Base-by-base conservation (phyloP, 2,888 invertebrate species). In the Apotomis betuletana region DNA sequence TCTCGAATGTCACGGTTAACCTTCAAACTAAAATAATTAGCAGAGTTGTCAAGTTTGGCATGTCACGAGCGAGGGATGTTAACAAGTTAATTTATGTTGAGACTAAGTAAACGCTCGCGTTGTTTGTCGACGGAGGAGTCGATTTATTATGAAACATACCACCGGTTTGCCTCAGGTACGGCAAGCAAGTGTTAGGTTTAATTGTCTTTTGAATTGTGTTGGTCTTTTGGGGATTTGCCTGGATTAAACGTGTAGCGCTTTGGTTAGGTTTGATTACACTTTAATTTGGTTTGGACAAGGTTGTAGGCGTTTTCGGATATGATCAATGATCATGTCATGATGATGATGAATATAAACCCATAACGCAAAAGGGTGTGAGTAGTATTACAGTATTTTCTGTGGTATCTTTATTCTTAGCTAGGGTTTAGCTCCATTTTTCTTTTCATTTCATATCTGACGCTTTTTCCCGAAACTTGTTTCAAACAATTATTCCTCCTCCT, bases 41-140 rank as follows among this genome's bases (percentile, higher is more conserved):
- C 70, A 76, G 77, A 83, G 81, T 84, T 83, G 83, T 83, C 83
- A 83, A 80, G 75, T 81, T 79, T 76, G 77, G 70, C 67, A 67
- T 67, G 63, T 27, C 62, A 72, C 12, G 58, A 27, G 49, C 51
- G 61, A 61, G 12, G 59, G 8, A 67, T 55, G 69, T 74, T 81
- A 84, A 85, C 86, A 85, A 85, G 87, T 84, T 87, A 86, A 87
- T 87, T 86, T 84, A 81, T 81, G 83, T 83, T 80, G 81, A 81
- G 81, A 80, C 83, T 81, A 75, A 79, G 82, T 79, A 84, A 87
- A 86, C 79, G 80, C 82, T 83, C 77, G 68, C 76, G 77, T 75
- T 80, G 81, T 81, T 80, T 78, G 79, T 67, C 58, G 52, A 27
- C 46, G 9, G 46, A 60, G 64, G 63, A 59, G 70, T 67, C 72